A percentile compares a stretch with the other conserved stretches of the same genome.
phyloP scores from a whole-genome alignment of 2,888 invertebrate species.

The Athrips mouffetella region DNA sequence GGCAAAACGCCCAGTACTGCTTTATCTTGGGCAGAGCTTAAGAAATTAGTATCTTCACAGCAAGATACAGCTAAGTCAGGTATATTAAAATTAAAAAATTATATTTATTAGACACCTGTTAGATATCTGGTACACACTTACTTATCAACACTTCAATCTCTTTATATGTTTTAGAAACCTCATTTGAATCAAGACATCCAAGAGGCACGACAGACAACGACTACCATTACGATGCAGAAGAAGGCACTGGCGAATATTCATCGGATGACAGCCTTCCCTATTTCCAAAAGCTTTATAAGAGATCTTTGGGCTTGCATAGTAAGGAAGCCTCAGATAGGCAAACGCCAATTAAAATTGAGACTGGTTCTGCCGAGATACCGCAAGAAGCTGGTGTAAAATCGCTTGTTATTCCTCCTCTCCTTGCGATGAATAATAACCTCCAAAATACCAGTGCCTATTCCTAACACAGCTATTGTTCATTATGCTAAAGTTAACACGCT shows the following conservation, averaged over 20 bases:
- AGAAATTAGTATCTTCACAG: background rate
- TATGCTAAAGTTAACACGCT: slow-evolving; percentile 62
- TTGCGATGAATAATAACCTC: slow-evolving; percentile 56
- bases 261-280: background rate
- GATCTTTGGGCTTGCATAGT: slow-evolving; percentile 22
- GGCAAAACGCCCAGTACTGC: background rate
- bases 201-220: background rate
- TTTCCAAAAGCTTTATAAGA: slow-evolving; percentile 15
- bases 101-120: no score
- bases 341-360: slow-evolving; percentile 39
- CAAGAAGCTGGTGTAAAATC: slow-evolving; percentile 50
- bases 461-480: slow-evolving; percentile 61
- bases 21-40: background rate
- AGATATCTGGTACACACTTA: no score
- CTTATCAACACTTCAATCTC: no score
- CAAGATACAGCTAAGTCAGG: background rate
- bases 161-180: background rate
- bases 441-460: slow-evolving; percentile 61
- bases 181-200: background rate
- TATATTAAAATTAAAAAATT: background rate
- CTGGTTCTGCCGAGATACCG: slow-evolving; percentile 51
- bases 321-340: slow-evolving; percentile 26
- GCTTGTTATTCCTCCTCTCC: slow-evolving; percentile 51
- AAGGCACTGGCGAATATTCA: background rate
- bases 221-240: background rate